Evolutionary conservation across 2,888 invertebrate genomes (phyloP).

Genomic region (Pristionchus japonicus): DNA sequence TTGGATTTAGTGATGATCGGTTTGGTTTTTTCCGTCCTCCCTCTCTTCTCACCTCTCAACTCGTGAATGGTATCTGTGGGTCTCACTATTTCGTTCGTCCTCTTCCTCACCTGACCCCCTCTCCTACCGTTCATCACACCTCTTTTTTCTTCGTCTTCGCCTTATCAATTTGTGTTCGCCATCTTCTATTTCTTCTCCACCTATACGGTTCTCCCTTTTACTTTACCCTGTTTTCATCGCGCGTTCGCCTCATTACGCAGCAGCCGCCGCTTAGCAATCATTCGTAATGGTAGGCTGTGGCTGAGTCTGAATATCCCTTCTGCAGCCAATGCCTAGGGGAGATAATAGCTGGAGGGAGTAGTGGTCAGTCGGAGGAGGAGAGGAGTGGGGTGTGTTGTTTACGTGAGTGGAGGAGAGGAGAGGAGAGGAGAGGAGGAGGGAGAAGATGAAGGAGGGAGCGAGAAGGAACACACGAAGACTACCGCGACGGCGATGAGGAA

Average conservation of each 20-base stretch:
- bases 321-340: not conserved
- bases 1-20: not conserved
- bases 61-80: not conserved
- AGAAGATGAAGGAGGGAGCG: slow-evolving; percentile 9
- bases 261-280: not conserved
- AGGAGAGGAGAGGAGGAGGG: not conserved
- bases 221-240: not conserved
- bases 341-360: slow-evolving; percentile 25
- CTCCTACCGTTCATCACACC: not conserved
- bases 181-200: not conserved
- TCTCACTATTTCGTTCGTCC: not conserved
- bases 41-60: not conserved
- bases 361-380: not conserved
- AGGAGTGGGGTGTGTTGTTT: slow-evolving; percentile 10
- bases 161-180: not conserved
- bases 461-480: slow-evolving; percentile 25
- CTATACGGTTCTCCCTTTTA: not conserved
- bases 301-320: not conserved
- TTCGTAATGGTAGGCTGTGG: not conserved
- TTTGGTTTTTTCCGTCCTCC: not conserved
- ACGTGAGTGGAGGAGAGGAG: not conserved
- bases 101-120: slow-evolving; percentile 11
- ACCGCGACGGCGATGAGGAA: not conserved
- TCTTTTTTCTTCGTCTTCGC: not conserved
- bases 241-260: not conserved